A percentile compares a stretch with the other conserved stretches of the same genome.
Conservation (phyloP, 2,888 invertebrate species). For the Drosophila fulvimacula region DNA sequence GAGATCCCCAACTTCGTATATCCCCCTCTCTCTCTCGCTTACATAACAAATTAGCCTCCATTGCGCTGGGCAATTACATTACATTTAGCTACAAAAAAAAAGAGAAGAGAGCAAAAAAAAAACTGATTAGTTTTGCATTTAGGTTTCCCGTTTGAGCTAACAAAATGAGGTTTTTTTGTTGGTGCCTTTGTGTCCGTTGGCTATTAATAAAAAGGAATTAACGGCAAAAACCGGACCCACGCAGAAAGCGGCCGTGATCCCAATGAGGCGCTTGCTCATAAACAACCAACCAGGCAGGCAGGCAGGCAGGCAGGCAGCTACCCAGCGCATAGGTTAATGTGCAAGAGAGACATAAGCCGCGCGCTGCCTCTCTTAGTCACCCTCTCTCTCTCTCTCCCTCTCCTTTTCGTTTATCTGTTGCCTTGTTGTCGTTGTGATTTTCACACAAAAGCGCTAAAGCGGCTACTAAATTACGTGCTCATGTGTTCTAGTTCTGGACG, state of each 20-base stretch:
- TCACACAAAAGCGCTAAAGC: conserved; percentile 79
- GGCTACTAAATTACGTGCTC: conserved; percentile 81
- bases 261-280: conserved; percentile 74
- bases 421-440: conserved; percentile 73
- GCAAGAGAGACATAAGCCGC: background rate
- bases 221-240: conserved; percentile 77
- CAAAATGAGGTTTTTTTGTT: conserved; percentile 51
- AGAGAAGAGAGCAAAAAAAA: conserved; percentile 8
- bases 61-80: conserved; percentile 42
- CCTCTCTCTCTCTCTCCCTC: background rate
- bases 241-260: conserved; percentile 62
- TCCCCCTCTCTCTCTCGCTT: background rate
- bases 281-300: conserved; percentile 54
- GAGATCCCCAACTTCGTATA: background rate
- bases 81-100: conserved; percentile 19
- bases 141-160: conserved; percentile 48
- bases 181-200: conserved; percentile 60
- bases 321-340: conserved; percentile 52
- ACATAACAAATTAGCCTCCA: conserved; percentile 15
- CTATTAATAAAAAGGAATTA: conserved; percentile 81
- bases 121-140: conserved; percentile 71
- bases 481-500: conserved; percentile 75
- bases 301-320: conserved; percentile 40
- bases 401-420: conserved; percentile 5
- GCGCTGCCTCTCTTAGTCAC: background rate